Conservation (phyloP, 2,113 vertebrate species). For the Microtus richardsoni region DNA sequence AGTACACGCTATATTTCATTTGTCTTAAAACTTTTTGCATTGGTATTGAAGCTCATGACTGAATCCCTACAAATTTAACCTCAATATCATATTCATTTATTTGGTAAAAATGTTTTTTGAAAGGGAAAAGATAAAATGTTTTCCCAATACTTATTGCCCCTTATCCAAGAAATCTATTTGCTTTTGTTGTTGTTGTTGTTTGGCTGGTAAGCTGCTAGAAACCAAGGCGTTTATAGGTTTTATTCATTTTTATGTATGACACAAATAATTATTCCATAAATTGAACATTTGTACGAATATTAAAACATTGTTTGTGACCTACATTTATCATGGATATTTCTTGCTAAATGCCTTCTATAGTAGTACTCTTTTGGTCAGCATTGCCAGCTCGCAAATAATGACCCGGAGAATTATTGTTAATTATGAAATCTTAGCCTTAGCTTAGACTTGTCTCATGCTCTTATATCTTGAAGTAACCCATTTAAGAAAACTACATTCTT, state of each 20-base stretch:
- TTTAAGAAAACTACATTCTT: too few relatives aligned
- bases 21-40: background rate
- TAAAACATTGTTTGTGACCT: background rate
- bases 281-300: background rate
- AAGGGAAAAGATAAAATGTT: background rate
- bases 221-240: background rate
- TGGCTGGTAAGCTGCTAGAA: background rate
- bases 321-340: background rate
- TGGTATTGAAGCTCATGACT: background rate
- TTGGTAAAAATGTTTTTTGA: background rate
- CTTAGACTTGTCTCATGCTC: too few relatives aligned
- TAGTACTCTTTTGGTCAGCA: too few relatives aligned
- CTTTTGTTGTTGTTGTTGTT: background rate
- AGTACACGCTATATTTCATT: fast-evolving
- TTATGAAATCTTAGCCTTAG: too few relatives aligned
- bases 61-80: background rate
- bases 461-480: too few relatives aligned
- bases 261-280: background rate
- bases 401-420: too few relatives aligned
- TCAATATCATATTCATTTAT: background rate
- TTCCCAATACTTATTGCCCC: too few relatives aligned
- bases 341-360: background rate
- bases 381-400: too few relatives aligned
- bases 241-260: background rate
- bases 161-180: background rate